phyloP scores from a whole-genome alignment of 2,888 invertebrate genomes.

The Carcina quercana region DNA sequence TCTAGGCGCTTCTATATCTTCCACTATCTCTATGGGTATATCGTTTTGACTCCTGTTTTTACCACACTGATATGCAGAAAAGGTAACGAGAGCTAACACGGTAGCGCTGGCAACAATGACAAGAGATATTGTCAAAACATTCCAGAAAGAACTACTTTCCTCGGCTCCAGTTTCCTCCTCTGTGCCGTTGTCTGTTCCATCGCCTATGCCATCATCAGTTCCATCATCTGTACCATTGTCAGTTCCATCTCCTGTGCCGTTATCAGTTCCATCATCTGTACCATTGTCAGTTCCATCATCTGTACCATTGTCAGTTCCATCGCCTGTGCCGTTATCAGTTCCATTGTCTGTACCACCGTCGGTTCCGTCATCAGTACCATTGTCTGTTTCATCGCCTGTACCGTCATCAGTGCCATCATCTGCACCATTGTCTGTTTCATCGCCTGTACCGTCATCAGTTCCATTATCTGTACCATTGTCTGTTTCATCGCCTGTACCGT shows the following conservation, averaged over 20 bases:
- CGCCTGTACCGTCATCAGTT: not conserved
- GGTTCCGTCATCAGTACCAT: not conserved
- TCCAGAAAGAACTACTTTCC: slow-evolving; percentile 21
- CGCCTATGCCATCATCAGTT: not conserved
- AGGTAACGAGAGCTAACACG: slow-evolving; percentile 17
- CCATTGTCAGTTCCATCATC: not conserved
- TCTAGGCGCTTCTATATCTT: slow-evolving; percentile 19
- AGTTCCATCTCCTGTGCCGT: not conserved
- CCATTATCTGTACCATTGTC: not conserved
- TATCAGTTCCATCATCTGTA: not conserved
- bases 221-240: not conserved
- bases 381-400: not conserved
- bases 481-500: not conserved
- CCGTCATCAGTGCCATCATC: not conserved
- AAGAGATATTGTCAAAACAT: slow-evolving; percentile 23
- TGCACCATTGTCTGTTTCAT: not conserved
- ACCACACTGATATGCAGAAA: slow-evolving; percentile 27
- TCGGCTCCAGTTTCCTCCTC: slow-evolving; percentile 4
- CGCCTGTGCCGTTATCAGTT: too few relatives aligned
- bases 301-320: too few relatives aligned
- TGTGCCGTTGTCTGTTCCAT: not conserved
- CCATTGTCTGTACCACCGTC: not conserved
- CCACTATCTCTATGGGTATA: slow-evolving; percentile 6
- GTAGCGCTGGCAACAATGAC: slow-evolving; percentile 20
- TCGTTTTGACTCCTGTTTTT: slow-evolving; percentile 14